Percentiles rank a stretch among this genome's conserved stretches.
phyloP scores from a whole-genome alignment of 2,113 vertebrate genomes.

The Xenopus laevis region DNA sequence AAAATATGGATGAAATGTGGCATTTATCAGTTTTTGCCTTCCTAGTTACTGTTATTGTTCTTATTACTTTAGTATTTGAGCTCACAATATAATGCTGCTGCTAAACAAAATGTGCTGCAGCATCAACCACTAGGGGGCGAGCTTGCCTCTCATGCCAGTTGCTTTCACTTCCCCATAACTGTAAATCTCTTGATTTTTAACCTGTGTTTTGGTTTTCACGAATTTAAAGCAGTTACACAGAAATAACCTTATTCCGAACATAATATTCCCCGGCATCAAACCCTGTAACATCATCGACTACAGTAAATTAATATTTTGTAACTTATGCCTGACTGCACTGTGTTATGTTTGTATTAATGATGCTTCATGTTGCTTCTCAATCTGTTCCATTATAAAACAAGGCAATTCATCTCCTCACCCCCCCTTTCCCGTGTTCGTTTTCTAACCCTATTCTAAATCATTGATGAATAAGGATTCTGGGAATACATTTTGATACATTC shows the following conservation, averaged over 20 bases:
- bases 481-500: not conserved
- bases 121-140: conserved; percentile 15
- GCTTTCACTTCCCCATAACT: too few species aligned
- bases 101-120: too few species aligned
- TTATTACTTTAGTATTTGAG: too few species aligned
- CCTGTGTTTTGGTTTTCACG: not conserved
- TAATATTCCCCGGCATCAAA: conserved; percentile 16
- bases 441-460: conserved; percentile 23
- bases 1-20: too few species aligned
- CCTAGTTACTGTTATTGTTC: too few species aligned
- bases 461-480: conserved; percentile 9
- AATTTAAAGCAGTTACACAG: not conserved
- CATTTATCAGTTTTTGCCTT: too few species aligned
- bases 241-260: conserved; percentile 8
- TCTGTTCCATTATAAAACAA: conserved; percentile 42
- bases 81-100: too few species aligned
- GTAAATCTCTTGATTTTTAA: not conserved
- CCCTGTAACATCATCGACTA: conserved; percentile 3
- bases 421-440: not conserved
- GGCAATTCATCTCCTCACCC: conserved; percentile 18
- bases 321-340: conserved; percentile 25
- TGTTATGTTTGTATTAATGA: conserved; percentile 41
- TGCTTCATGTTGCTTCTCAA: conserved; percentile 41
- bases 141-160: conserved; percentile 10
- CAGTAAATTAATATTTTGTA: conserved; percentile 27